phyloP scores from a whole-genome alignment of 2,888 invertebrate species.

The Coecobrya sp. region DNA sequence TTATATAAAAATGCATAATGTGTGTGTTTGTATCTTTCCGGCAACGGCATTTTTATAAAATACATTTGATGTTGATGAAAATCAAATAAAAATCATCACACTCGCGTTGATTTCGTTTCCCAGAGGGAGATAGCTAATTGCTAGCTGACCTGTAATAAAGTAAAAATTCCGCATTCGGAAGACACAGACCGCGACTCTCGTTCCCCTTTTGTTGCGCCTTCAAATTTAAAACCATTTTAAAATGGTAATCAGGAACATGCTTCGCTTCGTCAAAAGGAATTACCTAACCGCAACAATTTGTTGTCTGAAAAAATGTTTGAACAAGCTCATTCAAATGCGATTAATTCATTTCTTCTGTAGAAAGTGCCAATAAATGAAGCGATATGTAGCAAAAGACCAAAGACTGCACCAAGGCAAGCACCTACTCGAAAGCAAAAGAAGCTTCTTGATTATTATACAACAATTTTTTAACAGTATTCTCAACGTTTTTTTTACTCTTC shows the following conservation, averaged over 20 bases:
- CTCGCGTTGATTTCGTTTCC: slow-evolving; percentile 9
- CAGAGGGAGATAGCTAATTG: slow-evolving; percentile 39
- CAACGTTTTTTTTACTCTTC: background rate
- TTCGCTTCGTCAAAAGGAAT: slow-evolving; percentile 36
- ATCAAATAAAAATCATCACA: slow-evolving; percentile 34
- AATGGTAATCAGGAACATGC: slow-evolving; percentile 55
- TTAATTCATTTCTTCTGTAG: slow-evolving; percentile 59
- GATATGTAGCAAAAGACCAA: slow-evolving; percentile 24
- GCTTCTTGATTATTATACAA: slow-evolving; percentile 53
- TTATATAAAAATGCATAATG: background rate
- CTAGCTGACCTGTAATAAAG: slow-evolving; percentile 50
- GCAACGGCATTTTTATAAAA: slow-evolving; percentile 22
- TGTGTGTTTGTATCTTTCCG: slow-evolving; percentile 57
- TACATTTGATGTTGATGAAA: slow-evolving; percentile 32
- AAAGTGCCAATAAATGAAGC: slow-evolving; percentile 76
- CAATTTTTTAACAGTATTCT: slow-evolving; percentile 45
- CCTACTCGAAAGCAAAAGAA: slow-evolving; percentile 19
- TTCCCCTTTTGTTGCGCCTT: slow-evolving; percentile 2
- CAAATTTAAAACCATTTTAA: slow-evolving; percentile 47
- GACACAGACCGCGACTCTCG: slow-evolving; percentile 7
- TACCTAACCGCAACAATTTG: slow-evolving; percentile 55
- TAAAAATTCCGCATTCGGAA: slow-evolving; percentile 19
- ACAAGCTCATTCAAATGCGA: slow-evolving; percentile 50
- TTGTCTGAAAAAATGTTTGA: slow-evolving; percentile 9
- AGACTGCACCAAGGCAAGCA: background rate